Percentiles rank a stretch among this genome's conserved stretches.
These are phyloP conservation scores for Eriocheir sinensis DNA, from an alignment of 1,140 invertebrate genomes.

Conservation along the genomic window DNA sequence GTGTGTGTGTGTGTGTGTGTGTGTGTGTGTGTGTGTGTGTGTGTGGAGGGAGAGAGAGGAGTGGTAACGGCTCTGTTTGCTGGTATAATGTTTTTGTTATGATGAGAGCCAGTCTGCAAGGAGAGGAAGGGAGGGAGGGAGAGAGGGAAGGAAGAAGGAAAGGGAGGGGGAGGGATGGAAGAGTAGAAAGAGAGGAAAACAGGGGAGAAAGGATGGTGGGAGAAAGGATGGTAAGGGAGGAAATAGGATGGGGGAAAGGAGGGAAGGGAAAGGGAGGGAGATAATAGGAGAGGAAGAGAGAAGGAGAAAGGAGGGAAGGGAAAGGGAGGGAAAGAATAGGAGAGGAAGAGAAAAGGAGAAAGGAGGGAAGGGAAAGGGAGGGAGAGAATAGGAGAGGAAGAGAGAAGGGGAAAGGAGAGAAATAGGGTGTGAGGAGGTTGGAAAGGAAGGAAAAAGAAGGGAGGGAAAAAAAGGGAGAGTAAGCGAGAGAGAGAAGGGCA, in stretches of 20 bases:
- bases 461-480: neutral
- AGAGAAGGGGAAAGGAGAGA: no score
- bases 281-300: neutral
- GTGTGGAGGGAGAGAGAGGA: no score
- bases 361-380: no score
- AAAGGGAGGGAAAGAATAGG: no score
- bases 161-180: neutral
- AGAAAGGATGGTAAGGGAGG: neutral
- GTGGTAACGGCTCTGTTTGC: neutral
- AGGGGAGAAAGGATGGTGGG: neutral
- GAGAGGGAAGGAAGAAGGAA: neutral
- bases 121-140: neutral
- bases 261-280: neutral
- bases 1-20: no score
- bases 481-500: neutral
- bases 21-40: no score
- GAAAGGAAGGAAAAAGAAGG: neutral
- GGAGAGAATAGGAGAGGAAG: no score
- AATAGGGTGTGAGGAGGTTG: no score
- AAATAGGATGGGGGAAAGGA: neutral
- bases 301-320: neutral
- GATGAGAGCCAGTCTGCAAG: neutral
- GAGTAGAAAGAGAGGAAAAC: neutral
- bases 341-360: no score
- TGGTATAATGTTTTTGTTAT: conserved; percentile 2